These are phyloP conservation scores for Accipiter cooperii DNA, from an alignment of 2,113 vertebrate species.

Conservation along the genomic window DNA sequence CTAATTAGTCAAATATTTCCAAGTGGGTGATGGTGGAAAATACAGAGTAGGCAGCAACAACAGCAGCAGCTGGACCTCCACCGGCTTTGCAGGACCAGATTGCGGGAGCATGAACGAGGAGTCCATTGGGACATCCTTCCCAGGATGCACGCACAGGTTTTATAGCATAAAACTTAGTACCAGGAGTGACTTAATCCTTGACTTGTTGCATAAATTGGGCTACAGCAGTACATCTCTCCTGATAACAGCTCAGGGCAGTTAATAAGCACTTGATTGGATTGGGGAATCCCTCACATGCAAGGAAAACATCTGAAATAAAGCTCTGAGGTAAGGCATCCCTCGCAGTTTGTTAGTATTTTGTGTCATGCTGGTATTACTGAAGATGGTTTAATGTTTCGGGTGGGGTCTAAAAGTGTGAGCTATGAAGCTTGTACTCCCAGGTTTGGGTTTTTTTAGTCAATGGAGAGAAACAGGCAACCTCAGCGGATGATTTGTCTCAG, in stretches of 20 bases:
- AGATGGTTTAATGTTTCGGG: neutral
- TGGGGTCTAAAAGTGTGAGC: neutral
- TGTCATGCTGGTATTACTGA: neutral
- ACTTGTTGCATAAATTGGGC: neutral
- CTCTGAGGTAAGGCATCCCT: neutral
- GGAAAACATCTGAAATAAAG: neutral
- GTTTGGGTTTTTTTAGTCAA: neutral
- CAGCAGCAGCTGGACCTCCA: neutral
- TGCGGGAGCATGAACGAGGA: neutral
- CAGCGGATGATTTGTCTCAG: neutral
- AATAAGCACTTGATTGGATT: neutral
- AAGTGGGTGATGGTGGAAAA: neutral
- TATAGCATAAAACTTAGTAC: neutral
- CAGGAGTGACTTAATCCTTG: neutral
- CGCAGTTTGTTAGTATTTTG: neutral
- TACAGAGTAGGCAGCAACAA: neutral
- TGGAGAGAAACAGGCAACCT: neutral
- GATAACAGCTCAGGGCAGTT: neutral
- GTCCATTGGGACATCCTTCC: neutral
- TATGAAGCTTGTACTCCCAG: neutral
- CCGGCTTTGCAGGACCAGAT: neutral
- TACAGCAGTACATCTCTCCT: neutral
- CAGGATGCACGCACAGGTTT: rapidly evolving
- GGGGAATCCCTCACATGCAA: neutral
- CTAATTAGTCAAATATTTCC: neutral